Conservation (phyloP, 2,113 vertebrate genomes). For the Chaetura pelagica region DNA sequence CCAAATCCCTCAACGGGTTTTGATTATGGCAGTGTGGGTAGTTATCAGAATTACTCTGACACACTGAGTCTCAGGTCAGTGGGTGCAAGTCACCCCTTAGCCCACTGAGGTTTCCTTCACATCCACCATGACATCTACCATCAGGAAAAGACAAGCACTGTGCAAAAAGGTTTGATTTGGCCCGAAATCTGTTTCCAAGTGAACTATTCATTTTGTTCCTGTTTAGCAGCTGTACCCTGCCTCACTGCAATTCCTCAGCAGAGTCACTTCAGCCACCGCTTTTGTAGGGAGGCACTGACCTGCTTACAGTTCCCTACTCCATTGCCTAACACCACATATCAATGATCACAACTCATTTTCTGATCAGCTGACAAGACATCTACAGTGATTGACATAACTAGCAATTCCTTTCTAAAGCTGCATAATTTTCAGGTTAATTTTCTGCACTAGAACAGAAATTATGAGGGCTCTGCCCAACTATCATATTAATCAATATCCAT, state of each 20-base stretch:
- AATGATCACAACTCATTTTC: background rate
- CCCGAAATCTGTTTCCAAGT: background rate
- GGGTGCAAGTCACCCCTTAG: accelerated
- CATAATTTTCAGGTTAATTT: background rate
- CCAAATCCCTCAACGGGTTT: background rate
- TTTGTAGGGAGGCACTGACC: background rate
- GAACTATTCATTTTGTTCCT: background rate
- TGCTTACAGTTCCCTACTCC: background rate
- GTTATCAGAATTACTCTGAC: conserved; percentile 28
- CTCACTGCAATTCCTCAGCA: background rate
- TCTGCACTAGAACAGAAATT: background rate
- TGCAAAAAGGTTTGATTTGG: background rate
- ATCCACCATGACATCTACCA: background rate
- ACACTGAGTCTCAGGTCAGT: background rate
- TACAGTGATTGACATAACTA: background rate
- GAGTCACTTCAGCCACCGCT: background rate
- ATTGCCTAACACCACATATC: accelerated
- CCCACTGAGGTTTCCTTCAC: accelerated
- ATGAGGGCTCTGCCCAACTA: background rate
- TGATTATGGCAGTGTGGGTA: conserved; percentile 8
- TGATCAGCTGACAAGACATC: background rate
- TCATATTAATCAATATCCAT: background rate
- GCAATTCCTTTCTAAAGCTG: background rate
- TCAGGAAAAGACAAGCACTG: background rate
- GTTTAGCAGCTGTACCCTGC: background rate